These are phyloP conservation scores for Conistra vaccinii DNA, from an alignment of 2,888 invertebrate genomes.

Conservation along the genomic window DNA sequence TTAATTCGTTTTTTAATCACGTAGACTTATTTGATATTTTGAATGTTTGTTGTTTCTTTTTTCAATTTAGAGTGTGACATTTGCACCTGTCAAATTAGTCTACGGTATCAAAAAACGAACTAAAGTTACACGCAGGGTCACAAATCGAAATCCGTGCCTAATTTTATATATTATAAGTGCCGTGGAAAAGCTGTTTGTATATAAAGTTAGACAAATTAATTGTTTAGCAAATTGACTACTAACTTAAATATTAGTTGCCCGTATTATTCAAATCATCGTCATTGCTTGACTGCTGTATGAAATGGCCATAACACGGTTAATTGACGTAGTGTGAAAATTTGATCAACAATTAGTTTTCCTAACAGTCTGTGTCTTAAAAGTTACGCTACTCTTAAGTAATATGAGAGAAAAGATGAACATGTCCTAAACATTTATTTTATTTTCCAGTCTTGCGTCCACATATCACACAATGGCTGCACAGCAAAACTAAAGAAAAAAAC, in stretches of 20 bases:
- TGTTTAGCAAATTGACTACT: background rate
- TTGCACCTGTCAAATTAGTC: too few species aligned
- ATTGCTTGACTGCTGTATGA: background rate
- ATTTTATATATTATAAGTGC: background rate
- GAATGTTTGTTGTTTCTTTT: too few species aligned
- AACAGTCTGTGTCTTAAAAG: too few species aligned
- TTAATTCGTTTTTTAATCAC: too few species aligned
- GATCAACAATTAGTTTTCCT: too few species aligned
- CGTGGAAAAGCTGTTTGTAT: background rate
- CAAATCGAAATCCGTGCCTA: too few species aligned
- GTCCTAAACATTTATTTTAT: slow-evolving; percentile 23
- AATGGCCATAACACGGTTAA: background rate
- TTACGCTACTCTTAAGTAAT: background rate
- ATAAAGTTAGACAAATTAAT: background rate
- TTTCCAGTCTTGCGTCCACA: slow-evolving; percentile 72
- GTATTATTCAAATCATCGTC: background rate
- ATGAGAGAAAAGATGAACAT: background rate
- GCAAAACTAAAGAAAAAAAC: slow-evolving; percentile 46
- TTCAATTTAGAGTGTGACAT: too few species aligned
- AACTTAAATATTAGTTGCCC: background rate
- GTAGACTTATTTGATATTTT: too few species aligned
- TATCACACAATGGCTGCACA: slow-evolving; percentile 72
- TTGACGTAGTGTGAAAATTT: background rate
- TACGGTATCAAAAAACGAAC: too few species aligned
- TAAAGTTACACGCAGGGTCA: background rate